These are phyloP conservation scores for Coenonympha glycerion DNA, from an alignment of 2,888 invertebrate genomes.

Conservation along the genomic window DNA sequence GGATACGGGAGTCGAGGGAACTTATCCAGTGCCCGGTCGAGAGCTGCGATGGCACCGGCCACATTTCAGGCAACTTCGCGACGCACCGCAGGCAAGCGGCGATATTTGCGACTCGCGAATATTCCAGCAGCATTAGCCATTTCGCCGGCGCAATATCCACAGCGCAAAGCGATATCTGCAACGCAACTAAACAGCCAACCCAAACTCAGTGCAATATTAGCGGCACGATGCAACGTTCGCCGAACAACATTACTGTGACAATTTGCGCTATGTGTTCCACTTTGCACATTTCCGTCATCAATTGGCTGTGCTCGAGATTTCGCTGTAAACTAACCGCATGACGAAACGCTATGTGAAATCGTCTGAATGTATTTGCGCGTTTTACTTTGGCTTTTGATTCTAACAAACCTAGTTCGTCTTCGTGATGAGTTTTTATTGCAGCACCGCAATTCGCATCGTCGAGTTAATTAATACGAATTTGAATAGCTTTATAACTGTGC, in stretches of 20 bases:
- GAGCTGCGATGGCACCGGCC: slow-evolving; percentile 90
- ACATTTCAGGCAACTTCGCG: slow-evolving; percentile 91
- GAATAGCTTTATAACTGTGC: no score
- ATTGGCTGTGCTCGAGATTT: slow-evolving; percentile 53
- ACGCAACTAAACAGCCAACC: slow-evolving; percentile 1
- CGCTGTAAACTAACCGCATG: slow-evolving; percentile 83
- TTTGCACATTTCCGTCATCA: slow-evolving; percentile 58
- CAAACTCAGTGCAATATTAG: slow-evolving; percentile 14
- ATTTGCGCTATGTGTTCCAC: slow-evolving; percentile 51
- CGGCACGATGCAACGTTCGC: slow-evolving; percentile 15
- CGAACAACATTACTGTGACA: slow-evolving; percentile 29
- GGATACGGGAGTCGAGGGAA: slow-evolving; percentile 82
- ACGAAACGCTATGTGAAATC: slow-evolving; percentile 53
- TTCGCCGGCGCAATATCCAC: slow-evolving; percentile 12
- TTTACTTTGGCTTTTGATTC: slow-evolving; percentile 21
- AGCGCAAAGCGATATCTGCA: slow-evolving; percentile 10
- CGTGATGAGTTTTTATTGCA: slow-evolving; percentile 5
- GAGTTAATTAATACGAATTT: background rate
- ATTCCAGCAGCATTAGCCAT: slow-evolving; percentile 52
- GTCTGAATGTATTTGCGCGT: slow-evolving; percentile 17
- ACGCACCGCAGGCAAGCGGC: slow-evolving; percentile 88
- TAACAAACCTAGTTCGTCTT: slow-evolving; percentile 14
- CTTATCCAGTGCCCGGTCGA: slow-evolving; percentile 87
- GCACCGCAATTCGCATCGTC: background rate
- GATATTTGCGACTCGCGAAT: slow-evolving; percentile 52